Evolutionary conservation across 2,113 vertebrate species (phyloP).

Genomic region (Petroica traversi): DNA sequence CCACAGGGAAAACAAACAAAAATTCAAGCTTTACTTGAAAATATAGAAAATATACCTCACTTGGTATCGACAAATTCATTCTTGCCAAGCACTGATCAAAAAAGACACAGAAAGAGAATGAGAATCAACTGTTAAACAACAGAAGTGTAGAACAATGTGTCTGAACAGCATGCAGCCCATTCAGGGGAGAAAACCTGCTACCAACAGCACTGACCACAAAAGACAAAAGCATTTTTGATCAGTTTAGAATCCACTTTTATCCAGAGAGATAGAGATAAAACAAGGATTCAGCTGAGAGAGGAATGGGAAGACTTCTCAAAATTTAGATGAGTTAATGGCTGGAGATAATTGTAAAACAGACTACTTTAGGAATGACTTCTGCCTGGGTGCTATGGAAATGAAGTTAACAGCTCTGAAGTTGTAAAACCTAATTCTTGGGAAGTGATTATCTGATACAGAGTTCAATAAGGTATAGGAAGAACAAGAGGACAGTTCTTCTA

Average conservation of each 20-base stretch:
- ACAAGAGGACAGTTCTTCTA: neutral
- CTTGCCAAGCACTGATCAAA: neutral
- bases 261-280: neutral
- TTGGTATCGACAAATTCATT: neutral
- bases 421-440: neutral
- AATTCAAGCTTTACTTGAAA: neutral
- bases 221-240: constrained; percentile 12
- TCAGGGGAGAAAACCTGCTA: neutral
- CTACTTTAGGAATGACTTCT: neutral
- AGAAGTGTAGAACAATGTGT: neutral
- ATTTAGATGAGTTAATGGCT: neutral
- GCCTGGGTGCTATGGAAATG: neutral
- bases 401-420: neutral
- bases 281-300: neutral
- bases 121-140: neutral
- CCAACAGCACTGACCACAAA: neutral
- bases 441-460: accelerated
- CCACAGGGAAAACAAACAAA: constrained; percentile 25
- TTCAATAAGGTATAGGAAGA: neutral
- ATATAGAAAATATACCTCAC: neutral
- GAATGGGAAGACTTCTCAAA: neutral
- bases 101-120: neutral
- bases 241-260: neutral
- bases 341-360: neutral
- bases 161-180: neutral